Evolutionary conservation across 2,797 vertebrate genomes (phyloP), one percentile per base, ranked within the genome.

Genomic region (Brachymystax lenok): DNA sequence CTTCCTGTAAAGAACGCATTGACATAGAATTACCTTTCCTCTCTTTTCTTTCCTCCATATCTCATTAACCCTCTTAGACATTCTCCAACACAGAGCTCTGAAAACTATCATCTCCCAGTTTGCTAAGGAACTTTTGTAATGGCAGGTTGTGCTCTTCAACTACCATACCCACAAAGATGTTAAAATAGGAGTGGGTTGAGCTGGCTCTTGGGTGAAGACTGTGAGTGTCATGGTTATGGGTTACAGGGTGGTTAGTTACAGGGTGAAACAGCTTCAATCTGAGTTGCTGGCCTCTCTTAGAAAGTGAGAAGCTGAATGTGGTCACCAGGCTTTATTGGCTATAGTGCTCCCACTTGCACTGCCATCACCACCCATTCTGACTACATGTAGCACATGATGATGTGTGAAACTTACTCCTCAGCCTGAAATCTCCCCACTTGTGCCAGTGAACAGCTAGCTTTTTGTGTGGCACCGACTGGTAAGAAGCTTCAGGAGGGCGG

Each of bases 1-100:
- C 87, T 91, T 93, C 90, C 91, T 90, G 86, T 76, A 66, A 83
- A 86, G 71, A 90, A 87, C 28, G 46, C 81, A 84, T 35, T 1
- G 72, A 82, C 82, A 86, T 66, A 66, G 79, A 84, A 66, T 79
- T 78, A 66, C 80, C 71, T 79, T 80, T 87, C 89, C 87, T 89
- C 83, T 81, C 80, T 73, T 79, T 86, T 87, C 84, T 69, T 77
- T 40, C 40, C 79, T 79, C 76, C 69, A 83, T 84, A 66, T 87
- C 85, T 89, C 82, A 82, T 86, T 83, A 75, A 10, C 21, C 71
- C 70, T 79, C 66, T 3, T 54, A 71, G 74, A 72, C 76, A 76
- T 86, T 84, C 84, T 87, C 52, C 24, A 67, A 83, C 82, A 81
- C 70, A 28, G 16, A 0, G 8, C 74, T 69, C 67, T 12, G 40